Conservation (phyloP, 2,888 invertebrate genomes). For the Dermolepida albohirtum region DNA sequence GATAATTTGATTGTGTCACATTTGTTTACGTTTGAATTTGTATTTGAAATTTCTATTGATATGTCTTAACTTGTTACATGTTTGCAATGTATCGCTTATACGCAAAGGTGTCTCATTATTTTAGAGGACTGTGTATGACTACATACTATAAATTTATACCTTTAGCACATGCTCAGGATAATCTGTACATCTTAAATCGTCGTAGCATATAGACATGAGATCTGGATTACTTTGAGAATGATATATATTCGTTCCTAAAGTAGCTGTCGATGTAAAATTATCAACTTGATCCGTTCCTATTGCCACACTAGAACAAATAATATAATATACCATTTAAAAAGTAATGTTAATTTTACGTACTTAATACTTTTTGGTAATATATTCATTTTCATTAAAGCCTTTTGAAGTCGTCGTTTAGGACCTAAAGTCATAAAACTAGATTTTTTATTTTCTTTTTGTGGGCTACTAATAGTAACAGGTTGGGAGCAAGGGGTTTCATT, state of each 20-base stretch:
- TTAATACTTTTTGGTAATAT: constrained; percentile 85
- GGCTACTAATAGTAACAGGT: constrained; percentile 72
- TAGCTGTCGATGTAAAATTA: constrained; percentile 68
- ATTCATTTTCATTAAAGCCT: constrained; percentile 90
- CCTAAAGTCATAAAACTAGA: constrained; percentile 89
- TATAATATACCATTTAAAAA: constrained; percentile 24
- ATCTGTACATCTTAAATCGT: constrained; percentile 82
- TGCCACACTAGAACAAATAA: constrained; percentile 53
- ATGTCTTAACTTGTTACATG: too few relatives aligned
- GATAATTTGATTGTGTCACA: too few relatives aligned
- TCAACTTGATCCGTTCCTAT: constrained; percentile 75
- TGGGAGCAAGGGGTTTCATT: constrained; percentile 66
- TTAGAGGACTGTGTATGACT: too few relatives aligned
- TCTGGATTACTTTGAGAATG: constrained; percentile 93
- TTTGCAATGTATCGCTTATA: too few relatives aligned
- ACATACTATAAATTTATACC: too few relatives aligned
- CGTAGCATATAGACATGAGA: constrained; percentile 84
- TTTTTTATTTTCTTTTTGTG: constrained; percentile 72
- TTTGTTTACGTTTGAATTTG: too few relatives aligned
- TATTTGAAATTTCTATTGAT: too few relatives aligned
- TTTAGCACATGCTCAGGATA: constrained; percentile 98
- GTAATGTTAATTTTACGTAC: constrained; percentile 51
- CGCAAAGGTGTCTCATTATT: too few relatives aligned
- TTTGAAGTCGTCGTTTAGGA: constrained; percentile 85
- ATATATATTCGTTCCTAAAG: constrained; percentile 75